A percentile compares a stretch with the other conserved stretches of the same genome.
Conservation (phyloP, 2,888 invertebrate genomes). For the Punctoribates punctum region DNA sequence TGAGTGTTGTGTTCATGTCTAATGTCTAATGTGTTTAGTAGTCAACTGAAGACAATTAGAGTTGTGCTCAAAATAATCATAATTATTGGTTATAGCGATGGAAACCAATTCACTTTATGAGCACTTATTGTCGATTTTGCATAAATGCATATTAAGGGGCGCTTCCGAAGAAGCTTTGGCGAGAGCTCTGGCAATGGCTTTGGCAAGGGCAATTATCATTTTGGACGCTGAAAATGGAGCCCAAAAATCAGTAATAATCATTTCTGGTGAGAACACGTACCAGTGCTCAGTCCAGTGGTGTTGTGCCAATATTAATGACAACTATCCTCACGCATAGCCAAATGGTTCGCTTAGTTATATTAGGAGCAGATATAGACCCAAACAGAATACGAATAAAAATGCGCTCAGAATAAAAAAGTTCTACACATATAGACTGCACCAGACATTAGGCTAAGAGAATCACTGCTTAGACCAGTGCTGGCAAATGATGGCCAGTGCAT, state of each 20-base stretch:
- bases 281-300: slow-evolving; percentile 22
- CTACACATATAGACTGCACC: background rate
- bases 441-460: slow-evolving; percentile 7
- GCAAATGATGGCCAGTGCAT: slow-evolving; percentile 15
- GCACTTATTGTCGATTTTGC: slow-evolving; percentile 26
- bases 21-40: background rate
- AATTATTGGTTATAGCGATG: slow-evolving; percentile 6
- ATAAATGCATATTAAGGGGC: slow-evolving; percentile 30
- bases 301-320: slow-evolving; percentile 34
- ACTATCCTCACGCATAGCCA: slow-evolving; percentile 24
- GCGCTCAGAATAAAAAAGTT: background rate
- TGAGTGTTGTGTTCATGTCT: background rate
- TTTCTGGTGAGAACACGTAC: slow-evolving; percentile 36
- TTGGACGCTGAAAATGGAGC: background rate
- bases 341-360: slow-evolving; percentile 5
- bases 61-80: slow-evolving; percentile 13
- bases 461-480: background rate
- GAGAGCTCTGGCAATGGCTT: too few species aligned
- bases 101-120: slow-evolving; percentile 9
- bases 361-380: slow-evolving; percentile 22
- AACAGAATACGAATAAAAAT: slow-evolving; percentile 27
- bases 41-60: slow-evolving; percentile 2
- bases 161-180: background rate
- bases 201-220: slow-evolving; percentile 22
- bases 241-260: slow-evolving; percentile 27